Conservation (phyloP, 2,113 vertebrate species). For the Steatornis caripensis region DNA sequence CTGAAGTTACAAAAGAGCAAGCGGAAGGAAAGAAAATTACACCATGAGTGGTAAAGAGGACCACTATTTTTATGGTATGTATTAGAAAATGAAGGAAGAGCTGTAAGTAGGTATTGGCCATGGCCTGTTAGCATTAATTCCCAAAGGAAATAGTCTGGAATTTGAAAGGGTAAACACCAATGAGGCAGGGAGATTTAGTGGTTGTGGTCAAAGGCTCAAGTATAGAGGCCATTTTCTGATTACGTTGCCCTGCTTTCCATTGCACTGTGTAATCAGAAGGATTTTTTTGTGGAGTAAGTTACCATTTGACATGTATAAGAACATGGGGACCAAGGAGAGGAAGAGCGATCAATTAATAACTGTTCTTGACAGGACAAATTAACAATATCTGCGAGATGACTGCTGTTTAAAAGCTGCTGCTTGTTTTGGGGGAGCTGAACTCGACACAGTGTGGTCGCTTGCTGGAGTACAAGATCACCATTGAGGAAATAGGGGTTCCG, state of each 20-base stretch:
- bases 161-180: neutral
- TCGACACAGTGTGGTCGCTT: fast-evolving
- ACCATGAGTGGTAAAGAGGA: neutral
- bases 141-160: neutral
- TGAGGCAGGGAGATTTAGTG: neutral
- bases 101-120: neutral
- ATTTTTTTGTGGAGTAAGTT: neutral
- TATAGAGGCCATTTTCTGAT: neutral
- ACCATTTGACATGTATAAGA: neutral
- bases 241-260: neutral
- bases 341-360: neutral
- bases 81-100: neutral
- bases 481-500: neutral
- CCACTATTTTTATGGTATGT: neutral
- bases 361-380: neutral
- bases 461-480: neutral
- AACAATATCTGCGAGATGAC: neutral
- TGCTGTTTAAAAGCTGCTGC: neutral
- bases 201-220: neutral
- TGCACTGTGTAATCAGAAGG: neutral
- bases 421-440: neutral
- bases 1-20: conserved; percentile 20
- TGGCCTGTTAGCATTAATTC: neutral
- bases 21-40: conserved; percentile 30
- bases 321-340: neutral